Conservation (phyloP, 1,140 invertebrate genomes). For the Nephotettix cincticeps region DNA sequence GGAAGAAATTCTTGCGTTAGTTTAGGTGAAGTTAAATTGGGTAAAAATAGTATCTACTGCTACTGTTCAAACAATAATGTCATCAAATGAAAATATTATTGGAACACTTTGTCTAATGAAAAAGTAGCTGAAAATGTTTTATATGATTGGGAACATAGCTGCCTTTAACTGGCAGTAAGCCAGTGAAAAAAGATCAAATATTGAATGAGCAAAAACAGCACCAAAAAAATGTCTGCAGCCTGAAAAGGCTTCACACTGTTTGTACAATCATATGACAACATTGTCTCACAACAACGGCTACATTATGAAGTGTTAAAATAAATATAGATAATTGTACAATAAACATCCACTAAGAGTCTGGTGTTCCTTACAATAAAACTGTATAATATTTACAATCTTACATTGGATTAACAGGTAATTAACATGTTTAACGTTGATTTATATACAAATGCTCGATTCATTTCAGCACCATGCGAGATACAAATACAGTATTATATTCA, state of each 20-base stretch:
- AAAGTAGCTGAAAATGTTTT: too few species aligned
- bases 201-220: background rate
- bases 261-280: background rate
- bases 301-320: background rate
- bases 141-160: too few species aligned
- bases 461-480: background rate
- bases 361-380: conserved; percentile 10
- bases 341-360: background rate
- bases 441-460: background rate
- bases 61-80: too few species aligned
- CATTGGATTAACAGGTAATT: background rate
- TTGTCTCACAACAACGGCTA: background rate
- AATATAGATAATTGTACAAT: background rate
- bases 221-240: background rate
- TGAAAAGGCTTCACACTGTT: background rate
- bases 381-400: background rate
- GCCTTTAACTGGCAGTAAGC: too few species aligned
- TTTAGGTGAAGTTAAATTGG: too few species aligned
- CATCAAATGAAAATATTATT: too few species aligned
- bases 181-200: too few species aligned
- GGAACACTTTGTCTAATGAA: too few species aligned
- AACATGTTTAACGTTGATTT: background rate
- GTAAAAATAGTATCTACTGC: too few species aligned
- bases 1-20: too few species aligned
- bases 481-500: too few species aligned